phyloP scores from a whole-genome alignment of 2,888 invertebrate species.

The Pemphredon lugubris region DNA sequence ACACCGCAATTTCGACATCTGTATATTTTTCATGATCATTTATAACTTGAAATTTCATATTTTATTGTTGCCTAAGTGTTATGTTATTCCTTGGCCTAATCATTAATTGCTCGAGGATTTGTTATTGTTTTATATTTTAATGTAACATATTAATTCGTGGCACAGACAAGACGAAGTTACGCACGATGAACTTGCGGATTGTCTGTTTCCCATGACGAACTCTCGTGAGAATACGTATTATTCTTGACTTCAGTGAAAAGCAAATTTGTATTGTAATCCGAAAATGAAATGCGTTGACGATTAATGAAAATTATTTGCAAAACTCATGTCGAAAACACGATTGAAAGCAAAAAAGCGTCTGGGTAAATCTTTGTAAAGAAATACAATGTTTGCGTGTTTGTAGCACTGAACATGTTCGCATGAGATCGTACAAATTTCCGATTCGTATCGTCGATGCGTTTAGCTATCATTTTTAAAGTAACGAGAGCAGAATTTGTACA shows the following conservation, averaged over 20 bases:
- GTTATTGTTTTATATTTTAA: conserved; percentile 42
- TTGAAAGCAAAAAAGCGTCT: background rate
- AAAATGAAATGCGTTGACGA: background rate
- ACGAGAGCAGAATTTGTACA: conserved; percentile 40
- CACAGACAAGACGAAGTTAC: background rate
- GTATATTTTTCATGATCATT: conserved; percentile 44
- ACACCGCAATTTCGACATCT: conserved; percentile 23
- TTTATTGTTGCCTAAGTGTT: conserved; percentile 9
- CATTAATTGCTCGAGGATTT: conserved; percentile 6
- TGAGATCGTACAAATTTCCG: background rate
- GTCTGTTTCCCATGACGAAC: conserved; percentile 5
- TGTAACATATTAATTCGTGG: conserved; percentile 23
- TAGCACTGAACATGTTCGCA: background rate
- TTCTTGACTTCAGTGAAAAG: conserved; percentile 1
- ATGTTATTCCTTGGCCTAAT: conserved; percentile 15
- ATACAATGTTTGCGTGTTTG: conserved; percentile 1
- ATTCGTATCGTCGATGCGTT: conserved; percentile 9
- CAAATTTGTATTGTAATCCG: background rate
- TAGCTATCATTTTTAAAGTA: conserved; percentile 9
- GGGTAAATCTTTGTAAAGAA: background rate
- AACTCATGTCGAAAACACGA: background rate
- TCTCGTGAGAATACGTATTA: background rate
- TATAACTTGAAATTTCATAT: background rate
- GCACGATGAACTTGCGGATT: background rate
- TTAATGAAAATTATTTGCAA: background rate